A percentile compares a stretch with the other conserved stretches of the same genome.
Evolutionary conservation across 2,113 vertebrate species (phyloP).

Genomic region (Oncorhynchus tshawytscha): DNA sequence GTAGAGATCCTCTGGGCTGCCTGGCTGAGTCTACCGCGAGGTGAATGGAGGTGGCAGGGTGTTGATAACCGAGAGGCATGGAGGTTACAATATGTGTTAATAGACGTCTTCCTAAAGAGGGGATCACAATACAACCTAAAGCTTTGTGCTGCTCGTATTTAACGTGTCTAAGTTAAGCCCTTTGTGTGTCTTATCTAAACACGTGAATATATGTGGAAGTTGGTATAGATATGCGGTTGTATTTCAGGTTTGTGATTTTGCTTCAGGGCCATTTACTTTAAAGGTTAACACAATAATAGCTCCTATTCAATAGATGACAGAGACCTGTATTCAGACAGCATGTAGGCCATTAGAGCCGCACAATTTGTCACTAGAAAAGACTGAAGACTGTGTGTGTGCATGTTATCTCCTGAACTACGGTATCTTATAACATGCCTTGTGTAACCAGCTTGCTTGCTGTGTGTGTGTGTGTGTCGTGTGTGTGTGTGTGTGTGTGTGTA

Average conservation of each 20-base stretch:
- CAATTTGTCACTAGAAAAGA: not conserved
- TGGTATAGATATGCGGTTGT: no score
- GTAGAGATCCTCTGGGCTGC: conserved; percentile 34
- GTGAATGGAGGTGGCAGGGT: conserved; percentile 55
- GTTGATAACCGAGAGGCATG: conserved; percentile 60
- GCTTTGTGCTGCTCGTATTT: not conserved
- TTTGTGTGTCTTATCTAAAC: not conserved
- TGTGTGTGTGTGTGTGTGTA: not conserved
- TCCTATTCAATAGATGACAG: no score
- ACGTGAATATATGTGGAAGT: no score
- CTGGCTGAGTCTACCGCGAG: conserved; percentile 37
- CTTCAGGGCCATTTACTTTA: no score
- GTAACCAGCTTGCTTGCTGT: not conserved
- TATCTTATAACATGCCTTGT: no score
- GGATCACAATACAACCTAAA: conserved; percentile 51
- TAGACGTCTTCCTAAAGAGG: conserved; percentile 65
- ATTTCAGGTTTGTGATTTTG: no score
- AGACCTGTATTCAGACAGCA: no score
- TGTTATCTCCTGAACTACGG: not conserved
- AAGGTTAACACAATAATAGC: no score
- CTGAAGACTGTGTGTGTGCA: no score
- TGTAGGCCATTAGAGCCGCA: no score
- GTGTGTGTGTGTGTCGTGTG: not conserved
- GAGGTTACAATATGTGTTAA: conserved; percentile 72
- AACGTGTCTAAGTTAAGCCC: conserved; percentile 2